A percentile compares a stretch with the other conserved stretches of the same genome.
phyloP scores from a whole-genome alignment of 2,888 invertebrate species.

The Drosophila suboccidentalis region DNA sequence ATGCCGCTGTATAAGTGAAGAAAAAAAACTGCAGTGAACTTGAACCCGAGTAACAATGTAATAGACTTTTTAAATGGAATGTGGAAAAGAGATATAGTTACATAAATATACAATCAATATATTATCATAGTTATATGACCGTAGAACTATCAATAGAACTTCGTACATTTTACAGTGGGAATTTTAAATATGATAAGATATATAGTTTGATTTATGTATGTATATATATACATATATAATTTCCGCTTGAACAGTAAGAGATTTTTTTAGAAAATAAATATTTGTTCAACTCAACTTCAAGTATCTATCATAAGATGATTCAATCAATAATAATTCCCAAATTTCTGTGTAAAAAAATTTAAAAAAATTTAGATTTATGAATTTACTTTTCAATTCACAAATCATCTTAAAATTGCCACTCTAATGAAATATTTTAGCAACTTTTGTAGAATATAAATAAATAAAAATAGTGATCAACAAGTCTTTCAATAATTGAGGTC shows the following conservation, averaged over 20 bases:
- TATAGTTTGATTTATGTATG: background rate
- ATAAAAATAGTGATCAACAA: background rate
- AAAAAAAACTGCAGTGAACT: constrained; percentile 47
- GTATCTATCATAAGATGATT: background rate
- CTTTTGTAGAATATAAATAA: background rate
- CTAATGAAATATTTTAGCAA: background rate
- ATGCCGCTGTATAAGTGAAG: constrained; percentile 7
- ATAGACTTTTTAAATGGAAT: constrained; percentile 5
- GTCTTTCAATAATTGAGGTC: background rate
- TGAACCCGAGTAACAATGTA: constrained; percentile 38
- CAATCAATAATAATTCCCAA: background rate
- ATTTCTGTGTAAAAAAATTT: no score
- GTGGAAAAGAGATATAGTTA: constrained; percentile 1
- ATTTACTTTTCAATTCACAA: no score
- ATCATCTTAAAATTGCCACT: background rate
- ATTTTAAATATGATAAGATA: constrained; percentile 17
- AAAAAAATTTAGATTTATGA: no score
- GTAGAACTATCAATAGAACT: background rate
- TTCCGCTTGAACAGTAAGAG: background rate
- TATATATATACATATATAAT: background rate
- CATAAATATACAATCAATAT: background rate
- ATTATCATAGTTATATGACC: background rate
- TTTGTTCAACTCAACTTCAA: background rate
- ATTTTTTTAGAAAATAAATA: no score
- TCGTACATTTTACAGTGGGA: background rate